Evolutionary conservation across 2,797 vertebrate genomes (phyloP), one percentile per base, ranked within the genome.

Genomic region (Nasua narica): DNA sequence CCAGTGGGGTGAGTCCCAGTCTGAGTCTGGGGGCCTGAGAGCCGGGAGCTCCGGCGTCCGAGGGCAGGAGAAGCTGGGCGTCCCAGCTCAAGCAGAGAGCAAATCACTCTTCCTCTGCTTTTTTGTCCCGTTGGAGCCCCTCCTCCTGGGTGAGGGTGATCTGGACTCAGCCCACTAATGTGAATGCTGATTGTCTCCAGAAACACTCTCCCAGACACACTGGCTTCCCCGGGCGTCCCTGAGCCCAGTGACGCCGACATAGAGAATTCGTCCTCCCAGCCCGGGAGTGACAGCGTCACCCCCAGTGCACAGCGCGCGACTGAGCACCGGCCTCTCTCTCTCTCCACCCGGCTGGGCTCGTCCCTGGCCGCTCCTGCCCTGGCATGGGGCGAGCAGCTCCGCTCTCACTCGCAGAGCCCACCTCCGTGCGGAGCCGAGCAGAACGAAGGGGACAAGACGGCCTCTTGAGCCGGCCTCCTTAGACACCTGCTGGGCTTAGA

Each of bases 341-440:
- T 60, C 32, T 58, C n/a, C n/a, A 5, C 81, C 13, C 50, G 16
- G 52, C 23, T 46, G 32, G n/a, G 67, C n/a, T 56, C 2, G 23
- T 21, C 12, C 3, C 29, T 3, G 2, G 35, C 18, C 48, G 7
- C 65, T 60, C 23, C 56, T 40, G 11, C 35, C 25, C 6, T 23
- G 67, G 60, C 21, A 19, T 8, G 13, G 70, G 74, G n/a, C 0
- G 25, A 79, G 70, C 12, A 3, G 37, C 25, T 74, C 2, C 12
- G 27, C 56, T 29, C 2, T 40, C 54, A 46, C 29, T 29, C 1
- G 13, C 1, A 2, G 32, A 43, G 15, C 48, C 46, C 25, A 1
- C 9, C 25, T 35, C 25, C 5, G 3, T 0, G 0, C 0, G 5
- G 43, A 48, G 3, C 19, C 40, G 21, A 56, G 60, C 14, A 48